Percentiles rank a stretch among this genome's conserved stretches.
phyloP scores from a whole-genome alignment of 1,140 invertebrate genomes.

The Pachypeltis micranthus region DNA sequence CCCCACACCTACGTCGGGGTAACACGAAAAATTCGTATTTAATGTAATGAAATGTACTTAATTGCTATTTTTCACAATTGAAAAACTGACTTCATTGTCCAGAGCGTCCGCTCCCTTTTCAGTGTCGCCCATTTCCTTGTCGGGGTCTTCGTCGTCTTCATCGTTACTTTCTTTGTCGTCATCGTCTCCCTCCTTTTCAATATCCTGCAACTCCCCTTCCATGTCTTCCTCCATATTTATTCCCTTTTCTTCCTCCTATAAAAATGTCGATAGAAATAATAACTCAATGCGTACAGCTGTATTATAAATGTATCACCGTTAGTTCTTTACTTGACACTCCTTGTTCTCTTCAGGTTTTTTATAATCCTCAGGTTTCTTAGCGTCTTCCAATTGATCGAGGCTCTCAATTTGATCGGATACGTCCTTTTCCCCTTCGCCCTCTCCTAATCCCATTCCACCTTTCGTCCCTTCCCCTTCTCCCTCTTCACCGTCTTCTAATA shows the following conservation, averaged over 20 bases:
- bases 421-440: conserved; percentile 87
- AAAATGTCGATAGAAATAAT: conserved; percentile 7
- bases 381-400: conserved; percentile 89
- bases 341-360: conserved; percentile 50
- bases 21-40: conserved; percentile 18
- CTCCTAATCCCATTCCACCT: conserved; percentile 73
- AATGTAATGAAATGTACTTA: not conserved
- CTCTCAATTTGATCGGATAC: conserved; percentile 87
- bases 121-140: conserved; percentile 93
- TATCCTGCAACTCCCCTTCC: conserved; percentile 70
- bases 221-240: conserved; percentile 91
- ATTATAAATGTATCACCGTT: conserved; percentile 8
- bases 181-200: conserved; percentile 54
- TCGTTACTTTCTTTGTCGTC: conserved; percentile 53
- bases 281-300: not conserved
- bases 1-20: conserved; percentile 66
- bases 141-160: conserved; percentile 55
- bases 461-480: conserved; percentile 42
- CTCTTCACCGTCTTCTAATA: conserved; percentile 49
- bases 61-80: not conserved
- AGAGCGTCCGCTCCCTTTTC: conserved; percentile 68
- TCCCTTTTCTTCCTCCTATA: conserved; percentile 77
- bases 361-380: conserved; percentile 62
- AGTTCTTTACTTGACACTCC: conserved; percentile 62
- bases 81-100: conserved; percentile 37